Conservation (phyloP, 2,113 vertebrate genomes). For the Mesocricetus auratus region DNA sequence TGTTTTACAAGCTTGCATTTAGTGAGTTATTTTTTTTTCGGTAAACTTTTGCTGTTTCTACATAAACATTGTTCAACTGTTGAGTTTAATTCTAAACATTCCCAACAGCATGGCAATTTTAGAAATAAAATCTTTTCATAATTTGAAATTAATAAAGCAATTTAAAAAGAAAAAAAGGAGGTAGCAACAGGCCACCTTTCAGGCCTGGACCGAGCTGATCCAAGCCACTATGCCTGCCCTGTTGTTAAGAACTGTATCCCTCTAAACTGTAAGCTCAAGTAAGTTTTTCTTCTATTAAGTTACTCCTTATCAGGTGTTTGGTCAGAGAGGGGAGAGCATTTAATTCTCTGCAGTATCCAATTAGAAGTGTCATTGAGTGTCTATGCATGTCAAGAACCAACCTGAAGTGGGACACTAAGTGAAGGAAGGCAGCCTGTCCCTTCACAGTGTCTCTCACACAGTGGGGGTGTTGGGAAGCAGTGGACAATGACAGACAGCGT, state of each 20-base stretch:
- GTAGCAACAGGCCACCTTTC: too few species aligned
- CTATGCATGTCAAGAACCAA: not conserved
- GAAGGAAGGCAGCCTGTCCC: not conserved
- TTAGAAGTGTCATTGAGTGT: not conserved
- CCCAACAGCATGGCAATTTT: slow-evolving; percentile 15
- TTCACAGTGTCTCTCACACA: not conserved
- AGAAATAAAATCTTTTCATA: slow-evolving; percentile 23
- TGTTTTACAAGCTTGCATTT: slow-evolving; percentile 48
- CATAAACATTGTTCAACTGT: slow-evolving; percentile 17
- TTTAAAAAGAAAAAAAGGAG: slow-evolving; percentile 31
- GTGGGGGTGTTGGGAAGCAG: not conserved
- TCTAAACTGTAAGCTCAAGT: not conserved
- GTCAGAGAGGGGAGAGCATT: not conserved
- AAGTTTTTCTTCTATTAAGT: not conserved
- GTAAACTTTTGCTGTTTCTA: slow-evolving; percentile 57
- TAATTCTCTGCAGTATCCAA: not conserved
- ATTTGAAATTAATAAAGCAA: slow-evolving; percentile 64
- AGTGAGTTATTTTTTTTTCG: slow-evolving; percentile 42
- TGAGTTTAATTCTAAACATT: slow-evolving; percentile 3
- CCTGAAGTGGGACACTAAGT: not conserved
- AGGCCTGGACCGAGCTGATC: not conserved
- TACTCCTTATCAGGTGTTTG: not conserved
- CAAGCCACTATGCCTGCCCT: not conserved
- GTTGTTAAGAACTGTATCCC: not conserved
- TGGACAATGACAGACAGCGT: fast-evolving